phyloP scores from a whole-genome alignment of 1,140 invertebrate species.

The Physella acuta region DNA sequence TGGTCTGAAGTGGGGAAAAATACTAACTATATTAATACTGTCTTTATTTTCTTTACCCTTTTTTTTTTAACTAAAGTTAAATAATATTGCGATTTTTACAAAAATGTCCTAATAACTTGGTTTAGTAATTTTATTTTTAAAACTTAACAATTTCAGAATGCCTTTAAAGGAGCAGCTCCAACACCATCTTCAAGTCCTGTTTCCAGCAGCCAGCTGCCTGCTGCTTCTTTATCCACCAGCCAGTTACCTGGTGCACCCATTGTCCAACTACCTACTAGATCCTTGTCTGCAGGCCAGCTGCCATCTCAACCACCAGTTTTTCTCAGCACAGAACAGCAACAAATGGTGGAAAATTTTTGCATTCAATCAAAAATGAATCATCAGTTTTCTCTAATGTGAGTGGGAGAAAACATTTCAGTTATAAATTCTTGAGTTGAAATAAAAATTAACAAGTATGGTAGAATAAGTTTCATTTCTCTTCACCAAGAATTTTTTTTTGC shows the following conservation, averaged over 20 bases:
- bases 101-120: not conserved
- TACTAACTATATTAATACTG: not conserved
- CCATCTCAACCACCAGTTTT: not conserved
- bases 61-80: not conserved
- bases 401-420: not conserved
- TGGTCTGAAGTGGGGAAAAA: not conserved
- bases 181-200: constrained; percentile 22
- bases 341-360: constrained; percentile 20
- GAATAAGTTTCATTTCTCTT: not conserved
- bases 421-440: not conserved
- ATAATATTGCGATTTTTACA: not conserved
- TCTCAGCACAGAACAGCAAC: not conserved
- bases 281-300: not conserved
- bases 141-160: not conserved
- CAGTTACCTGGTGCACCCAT: not conserved
- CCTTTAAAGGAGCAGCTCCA: constrained; percentile 20
- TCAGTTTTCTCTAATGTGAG: constrained; percentile 16
- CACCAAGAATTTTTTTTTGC: not conserved
- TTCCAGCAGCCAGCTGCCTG: constrained; percentile 2
- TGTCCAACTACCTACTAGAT: not conserved
- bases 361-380: constrained; percentile 20
- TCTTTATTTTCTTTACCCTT: not conserved
- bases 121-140: not conserved
- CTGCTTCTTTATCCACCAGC: not conserved
- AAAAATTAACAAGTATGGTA: not conserved